Percentiles rank a stretch among this genome's conserved stretches.
Conservation (phyloP, 2,797 vertebrate species). For the Gymnodraco acuticeps region DNA sequence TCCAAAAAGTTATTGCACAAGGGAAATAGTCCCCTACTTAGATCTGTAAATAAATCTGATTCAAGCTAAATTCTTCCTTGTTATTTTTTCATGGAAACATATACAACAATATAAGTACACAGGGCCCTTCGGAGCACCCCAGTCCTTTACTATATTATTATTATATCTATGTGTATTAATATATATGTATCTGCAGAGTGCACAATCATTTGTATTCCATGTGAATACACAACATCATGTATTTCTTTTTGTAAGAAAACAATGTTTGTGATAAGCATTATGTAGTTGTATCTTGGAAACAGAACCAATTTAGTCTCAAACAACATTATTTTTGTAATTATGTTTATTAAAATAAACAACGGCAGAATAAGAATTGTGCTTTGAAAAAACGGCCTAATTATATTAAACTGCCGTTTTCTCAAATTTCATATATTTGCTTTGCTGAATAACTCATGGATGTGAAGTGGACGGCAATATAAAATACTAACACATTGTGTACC, state of each 20-base stretch:
- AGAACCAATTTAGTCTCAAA: neutral
- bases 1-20: slow-evolving; percentile 74
- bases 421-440: neutral
- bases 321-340: neutral
- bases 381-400: neutral
- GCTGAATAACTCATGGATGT: neutral
- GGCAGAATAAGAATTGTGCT: neutral
- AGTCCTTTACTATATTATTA: too few species aligned
- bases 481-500: neutral
- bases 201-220: neutral
- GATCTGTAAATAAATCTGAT: slow-evolving; percentile 78
- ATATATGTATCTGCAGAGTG: neutral
- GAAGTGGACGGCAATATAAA: neutral
- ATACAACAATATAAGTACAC: neutral
- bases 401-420: neutral
- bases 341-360: neutral
- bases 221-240: neutral
- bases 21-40: slow-evolving; percentile 60
- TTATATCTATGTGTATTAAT: too few species aligned
- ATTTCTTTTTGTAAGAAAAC: neutral
- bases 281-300: neutral
- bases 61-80: slow-evolving; percentile 14
- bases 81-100: neutral
- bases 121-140: neutral
- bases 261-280: neutral